Evolutionary conservation across 2,797 vertebrate genomes (phyloP).

Genomic region (Falco biarmicus): DNA sequence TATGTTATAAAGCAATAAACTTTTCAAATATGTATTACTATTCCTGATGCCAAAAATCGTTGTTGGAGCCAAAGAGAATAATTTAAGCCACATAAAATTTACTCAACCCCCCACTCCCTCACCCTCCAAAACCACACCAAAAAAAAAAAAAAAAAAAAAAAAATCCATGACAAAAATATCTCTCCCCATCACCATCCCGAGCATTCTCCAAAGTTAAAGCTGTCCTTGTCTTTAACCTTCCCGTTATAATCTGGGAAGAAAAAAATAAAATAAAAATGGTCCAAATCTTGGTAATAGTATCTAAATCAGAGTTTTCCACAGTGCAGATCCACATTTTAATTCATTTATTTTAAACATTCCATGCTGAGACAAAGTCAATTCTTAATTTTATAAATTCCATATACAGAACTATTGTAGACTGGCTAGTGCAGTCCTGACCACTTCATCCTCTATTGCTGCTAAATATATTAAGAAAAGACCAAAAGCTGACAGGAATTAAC

Average conservation of each 20-base stretch:
- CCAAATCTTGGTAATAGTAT: not conserved
- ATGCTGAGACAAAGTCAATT: not conserved
- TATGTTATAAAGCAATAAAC: not conserved
- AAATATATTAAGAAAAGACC: not conserved
- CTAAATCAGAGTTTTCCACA: not conserved
- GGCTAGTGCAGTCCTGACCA: not conserved
- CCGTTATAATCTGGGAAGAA: not conserved
- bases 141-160: too few species aligned
- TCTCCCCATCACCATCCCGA: not conserved
- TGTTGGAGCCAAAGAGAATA: not conserved
- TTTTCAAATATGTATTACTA: not conserved
- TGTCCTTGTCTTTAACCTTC: not conserved
- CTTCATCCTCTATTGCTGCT: not conserved
- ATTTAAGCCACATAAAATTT: not conserved
- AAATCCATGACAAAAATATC: not conserved
- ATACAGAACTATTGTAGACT: not conserved
- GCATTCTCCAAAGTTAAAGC: not conserved
- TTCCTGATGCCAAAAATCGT: not conserved
- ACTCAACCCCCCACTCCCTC: not conserved
- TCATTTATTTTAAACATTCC: not conserved
- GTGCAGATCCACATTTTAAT: not conserved
- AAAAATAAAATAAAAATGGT: not conserved
- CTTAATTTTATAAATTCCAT: not conserved
- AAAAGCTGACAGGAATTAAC: not conserved
- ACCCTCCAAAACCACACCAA: too few species aligned